A percentile compares a stretch with the other conserved stretches of the same genome.
These are phyloP conservation scores for Sarotherodon lohbergeri DNA, from an alignment of 2,113 vertebrate genomes.

Conservation along the genomic window DNA sequence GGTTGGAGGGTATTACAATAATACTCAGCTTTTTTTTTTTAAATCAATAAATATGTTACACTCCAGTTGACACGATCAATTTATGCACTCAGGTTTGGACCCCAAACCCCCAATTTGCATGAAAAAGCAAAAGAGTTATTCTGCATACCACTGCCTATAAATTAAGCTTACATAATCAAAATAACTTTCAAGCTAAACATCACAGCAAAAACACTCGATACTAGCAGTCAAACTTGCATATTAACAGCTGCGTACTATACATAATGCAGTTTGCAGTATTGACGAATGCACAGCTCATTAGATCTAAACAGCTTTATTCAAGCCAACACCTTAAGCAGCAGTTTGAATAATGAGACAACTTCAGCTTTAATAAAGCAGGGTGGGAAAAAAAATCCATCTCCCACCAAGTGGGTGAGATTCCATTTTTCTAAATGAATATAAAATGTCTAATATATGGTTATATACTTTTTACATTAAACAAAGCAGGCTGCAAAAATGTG, in stretches of 20 bases:
- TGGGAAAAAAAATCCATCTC: not conserved
- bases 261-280: not conserved
- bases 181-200: not conserved
- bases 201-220: not conserved
- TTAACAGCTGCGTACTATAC: not conserved
- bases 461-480: not conserved
- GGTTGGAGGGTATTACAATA: not conserved
- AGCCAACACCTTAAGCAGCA: not conserved
- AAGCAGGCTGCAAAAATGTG: not conserved
- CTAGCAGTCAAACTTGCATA: not conserved
- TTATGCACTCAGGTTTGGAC: not conserved
- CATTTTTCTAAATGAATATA: not conserved
- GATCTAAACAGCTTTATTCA: not conserved
- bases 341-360: not conserved
- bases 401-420: not conserved
- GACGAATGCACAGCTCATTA: not conserved
- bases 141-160: not conserved
- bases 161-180: not conserved
- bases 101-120: not conserved
- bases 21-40: not conserved
- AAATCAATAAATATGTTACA: not conserved
- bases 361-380: not conserved
- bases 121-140: not conserved
- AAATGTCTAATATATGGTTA: not conserved
- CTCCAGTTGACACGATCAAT: not conserved